Percentiles rank a stretch among this genome's conserved stretches.
phyloP scores from a whole-genome alignment of 2,113 vertebrate species.

The Ciconia maguari region DNA sequence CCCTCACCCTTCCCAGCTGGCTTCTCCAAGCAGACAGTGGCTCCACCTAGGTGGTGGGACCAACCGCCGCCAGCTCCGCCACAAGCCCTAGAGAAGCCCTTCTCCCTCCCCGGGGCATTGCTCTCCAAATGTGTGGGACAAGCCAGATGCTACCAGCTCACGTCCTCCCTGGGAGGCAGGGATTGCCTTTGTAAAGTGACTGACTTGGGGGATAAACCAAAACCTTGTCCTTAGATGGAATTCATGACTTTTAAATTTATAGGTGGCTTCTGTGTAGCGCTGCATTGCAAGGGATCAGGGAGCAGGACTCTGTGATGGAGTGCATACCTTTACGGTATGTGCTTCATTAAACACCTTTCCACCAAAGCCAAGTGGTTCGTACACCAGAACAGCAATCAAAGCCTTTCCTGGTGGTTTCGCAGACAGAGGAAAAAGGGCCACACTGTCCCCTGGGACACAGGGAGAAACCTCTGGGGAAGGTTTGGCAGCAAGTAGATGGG shows the following conservation, averaged over 20 bases:
- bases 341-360: conserved; percentile 24
- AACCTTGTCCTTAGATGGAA: neutral
- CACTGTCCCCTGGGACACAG: neutral
- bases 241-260: neutral
- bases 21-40: neutral
- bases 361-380: neutral
- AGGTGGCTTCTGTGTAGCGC: neutral
- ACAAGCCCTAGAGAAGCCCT: neutral
- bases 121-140: neutral
- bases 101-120: fast-evolving
- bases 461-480: neutral
- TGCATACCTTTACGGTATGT: neutral
- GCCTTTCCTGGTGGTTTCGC: neutral
- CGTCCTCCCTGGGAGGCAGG: fast-evolving
- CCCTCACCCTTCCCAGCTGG: neutral
- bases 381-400: neutral
- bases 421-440: neutral
- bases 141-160: neutral
- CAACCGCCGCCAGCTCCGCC: fast-evolving
- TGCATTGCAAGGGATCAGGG: neutral
- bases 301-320: neutral
- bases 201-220: neutral
- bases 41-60: fast-evolving
- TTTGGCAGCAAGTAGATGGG: neutral
- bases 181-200: neutral